Evolutionary conservation across 2,888 invertebrate species (phyloP).

Genomic region (Cynaeus angustus): DNA sequence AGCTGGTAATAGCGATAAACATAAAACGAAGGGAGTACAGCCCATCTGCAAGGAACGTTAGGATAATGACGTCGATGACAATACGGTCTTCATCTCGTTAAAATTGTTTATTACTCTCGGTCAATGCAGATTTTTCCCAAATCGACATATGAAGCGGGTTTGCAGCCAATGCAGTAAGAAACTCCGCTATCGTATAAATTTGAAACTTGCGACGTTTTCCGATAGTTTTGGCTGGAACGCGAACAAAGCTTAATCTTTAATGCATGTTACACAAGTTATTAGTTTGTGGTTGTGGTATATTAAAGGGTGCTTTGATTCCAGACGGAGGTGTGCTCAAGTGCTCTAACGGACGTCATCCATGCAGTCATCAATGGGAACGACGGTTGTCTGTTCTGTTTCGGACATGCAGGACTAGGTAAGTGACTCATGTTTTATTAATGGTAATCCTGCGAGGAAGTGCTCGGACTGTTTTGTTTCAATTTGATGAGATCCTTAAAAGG

Average conservation of each 20-base stretch:
- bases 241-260: slow-evolving; percentile 20
- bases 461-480: slow-evolving; percentile 49
- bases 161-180: slow-evolving; percentile 6
- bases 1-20: slow-evolving; percentile 41
- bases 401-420: slow-evolving; percentile 90
- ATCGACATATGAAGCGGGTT: not conserved
- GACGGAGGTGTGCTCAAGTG: slow-evolving; percentile 93
- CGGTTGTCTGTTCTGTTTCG: slow-evolving; percentile 92
- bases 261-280: slow-evolving; percentile 16
- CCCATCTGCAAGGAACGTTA: slow-evolving; percentile 44
- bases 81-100: slow-evolving; percentile 42
- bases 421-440: slow-evolving; percentile 56
- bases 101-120: slow-evolving; percentile 28
- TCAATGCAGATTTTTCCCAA: slow-evolving; percentile 27
- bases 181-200: slow-evolving; percentile 12
- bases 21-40: slow-evolving; percentile 38
- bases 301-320: slow-evolving; percentile 74
- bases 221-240: slow-evolving; percentile 11
- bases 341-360: slow-evolving; percentile 94
- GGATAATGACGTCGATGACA: slow-evolving; percentile 36
- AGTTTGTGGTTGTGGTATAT: not conserved
- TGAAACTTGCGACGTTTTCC: slow-evolving; percentile 16
- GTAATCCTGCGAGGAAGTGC: slow-evolving; percentile 22
- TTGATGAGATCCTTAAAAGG: slow-evolving; percentile 25
- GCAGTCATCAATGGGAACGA: slow-evolving; percentile 96